Evolutionary conservation across 2,113 vertebrate genomes (phyloP).

Genomic region (Pterocles gutturalis): DNA sequence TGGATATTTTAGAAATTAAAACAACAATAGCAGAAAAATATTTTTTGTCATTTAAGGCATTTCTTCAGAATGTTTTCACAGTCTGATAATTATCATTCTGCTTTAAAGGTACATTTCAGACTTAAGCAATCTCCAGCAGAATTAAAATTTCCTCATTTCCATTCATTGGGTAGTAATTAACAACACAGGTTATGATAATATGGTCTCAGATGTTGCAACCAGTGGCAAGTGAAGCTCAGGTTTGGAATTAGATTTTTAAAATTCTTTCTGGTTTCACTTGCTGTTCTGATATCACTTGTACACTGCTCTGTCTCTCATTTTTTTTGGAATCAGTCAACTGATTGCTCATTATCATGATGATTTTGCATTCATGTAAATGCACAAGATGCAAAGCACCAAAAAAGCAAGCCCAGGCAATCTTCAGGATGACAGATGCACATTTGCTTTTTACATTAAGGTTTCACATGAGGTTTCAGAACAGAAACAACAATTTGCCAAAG

Average conservation of each 20-base stretch:
- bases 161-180: neutral
- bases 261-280: neutral
- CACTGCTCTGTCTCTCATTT: neutral
- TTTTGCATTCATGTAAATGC: neutral
- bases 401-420: neutral
- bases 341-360: neutral
- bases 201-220: neutral
- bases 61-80: neutral
- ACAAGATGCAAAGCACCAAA: neutral
- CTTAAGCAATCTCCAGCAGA: neutral
- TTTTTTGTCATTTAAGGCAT: neutral
- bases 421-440: neutral
- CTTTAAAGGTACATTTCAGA: neutral
- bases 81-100: neutral
- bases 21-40: neutral
- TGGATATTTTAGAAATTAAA: neutral
- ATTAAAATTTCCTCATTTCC: neutral
- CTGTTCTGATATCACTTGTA: neutral
- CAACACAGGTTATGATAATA: neutral
- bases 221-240: neutral
- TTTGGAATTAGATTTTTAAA: neutral
- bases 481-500: neutral
- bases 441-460: neutral
- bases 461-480: neutral
- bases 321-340: neutral